Conservation (phyloP, 2,113 vertebrate genomes). For the Probosciger aterrimus region DNA sequence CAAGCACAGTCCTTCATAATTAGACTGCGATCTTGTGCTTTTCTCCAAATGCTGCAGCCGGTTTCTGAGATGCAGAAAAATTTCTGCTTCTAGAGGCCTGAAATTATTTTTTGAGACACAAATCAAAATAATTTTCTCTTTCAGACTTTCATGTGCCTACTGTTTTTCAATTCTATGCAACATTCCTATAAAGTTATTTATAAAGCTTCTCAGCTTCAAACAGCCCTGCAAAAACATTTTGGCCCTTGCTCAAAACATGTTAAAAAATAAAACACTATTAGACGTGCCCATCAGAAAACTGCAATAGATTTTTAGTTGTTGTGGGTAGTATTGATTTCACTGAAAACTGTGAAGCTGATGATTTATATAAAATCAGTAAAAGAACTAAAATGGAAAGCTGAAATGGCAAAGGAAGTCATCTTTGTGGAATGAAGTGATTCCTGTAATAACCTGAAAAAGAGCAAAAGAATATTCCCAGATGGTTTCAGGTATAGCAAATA, state of each 20-base stretch:
- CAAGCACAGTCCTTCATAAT: neutral
- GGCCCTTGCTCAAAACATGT: neutral
- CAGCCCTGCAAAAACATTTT: neutral
- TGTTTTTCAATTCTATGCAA: neutral
- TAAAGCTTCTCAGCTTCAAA: neutral
- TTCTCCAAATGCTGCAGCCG: neutral
- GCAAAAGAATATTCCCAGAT: neutral
- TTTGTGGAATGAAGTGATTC: neutral
- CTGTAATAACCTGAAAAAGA: neutral
- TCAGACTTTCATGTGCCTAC: neutral
- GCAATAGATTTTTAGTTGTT: neutral
- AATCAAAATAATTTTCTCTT: slow-evolving; percentile 1
- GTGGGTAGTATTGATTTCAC: neutral
- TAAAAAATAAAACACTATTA: neutral
- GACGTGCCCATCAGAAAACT: neutral
- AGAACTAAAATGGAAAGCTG: neutral
- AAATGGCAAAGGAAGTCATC: neutral
- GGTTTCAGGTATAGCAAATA: neutral
- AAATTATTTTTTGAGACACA: slow-evolving; percentile 11
- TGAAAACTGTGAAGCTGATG: neutral
- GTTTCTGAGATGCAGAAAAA: neutral
- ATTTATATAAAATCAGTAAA: neutral
- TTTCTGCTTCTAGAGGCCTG: neutral
- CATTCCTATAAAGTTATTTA: neutral
- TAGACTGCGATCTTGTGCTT: neutral